Base-by-base conservation (phyloP, 2,888 invertebrate genomes). In the Zelleria hepariella region DNA sequence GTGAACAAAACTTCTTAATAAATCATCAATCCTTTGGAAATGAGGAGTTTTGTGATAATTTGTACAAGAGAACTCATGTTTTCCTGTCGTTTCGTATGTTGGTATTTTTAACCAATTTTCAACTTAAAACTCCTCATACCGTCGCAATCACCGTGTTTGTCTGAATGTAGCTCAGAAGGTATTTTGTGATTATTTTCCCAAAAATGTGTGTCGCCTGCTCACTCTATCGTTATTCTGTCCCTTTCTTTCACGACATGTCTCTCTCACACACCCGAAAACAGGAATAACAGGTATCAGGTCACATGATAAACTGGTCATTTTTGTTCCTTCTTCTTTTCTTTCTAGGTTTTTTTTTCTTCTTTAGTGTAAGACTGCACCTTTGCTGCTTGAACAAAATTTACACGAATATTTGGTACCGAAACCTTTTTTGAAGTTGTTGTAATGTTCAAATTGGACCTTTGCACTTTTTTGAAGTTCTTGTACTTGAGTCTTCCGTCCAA, bases 181-280 rank as follows among this genome's bases (percentile, higher is more conserved):
- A 55, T 21, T 54, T 25, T 55, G 55, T 55, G 21, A 55, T 18
- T 32, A 32, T 32, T 20, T 55, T 27, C 27, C 58, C 51, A 25
- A 58, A 27, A 42, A 8, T 58, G 26, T 86, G 80, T 87, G 85
- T 88, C 84, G 86, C 85, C 81, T 73, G 86, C 79, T 86, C 59
- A 62, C 62, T 62, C 61, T 62, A 32, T 53, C 56, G 81, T 88
- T 85, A 88, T 86, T 88, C 86, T 88, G 75, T 87, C 86, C 85
- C 82, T 84, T 74, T 86, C 76, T 85, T 72, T 83, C 86, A 84
- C 82, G 66, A 86, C 86, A 85, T 84, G 85, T 85, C 86, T 86
- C 81, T 84, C 84, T 82, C 85, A 86, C 85, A 82, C 77, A 81
- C 80, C 77, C 74, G 77, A 77, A 15, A 42, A 73, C 86, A 88